These are phyloP conservation scores for Pelodiscus sinensis DNA, from an alignment of 2,113 vertebrate species.

Conservation along the genomic window DNA sequence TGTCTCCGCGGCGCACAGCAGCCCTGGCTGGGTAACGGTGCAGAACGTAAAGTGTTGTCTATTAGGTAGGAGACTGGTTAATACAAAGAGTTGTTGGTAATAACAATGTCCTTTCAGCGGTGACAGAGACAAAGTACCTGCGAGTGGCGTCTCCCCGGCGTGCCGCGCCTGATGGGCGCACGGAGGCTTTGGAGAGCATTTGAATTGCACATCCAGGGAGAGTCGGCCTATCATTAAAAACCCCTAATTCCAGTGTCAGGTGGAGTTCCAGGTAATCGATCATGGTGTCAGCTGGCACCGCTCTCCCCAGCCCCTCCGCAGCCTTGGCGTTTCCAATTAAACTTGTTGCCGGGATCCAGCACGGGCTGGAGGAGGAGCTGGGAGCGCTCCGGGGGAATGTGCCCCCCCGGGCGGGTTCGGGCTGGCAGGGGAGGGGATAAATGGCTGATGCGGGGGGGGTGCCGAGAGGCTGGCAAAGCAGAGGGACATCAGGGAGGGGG, in stretches of 20 bases:
- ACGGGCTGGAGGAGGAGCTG: constrained; percentile 50
- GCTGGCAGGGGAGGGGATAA: neutral
- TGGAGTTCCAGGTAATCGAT: constrained; percentile 96
- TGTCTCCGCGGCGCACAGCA: constrained; percentile 75
- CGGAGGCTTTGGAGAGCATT: constrained; percentile 93
- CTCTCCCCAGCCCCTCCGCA: constrained; percentile 80
- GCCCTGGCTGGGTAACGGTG: constrained; percentile 84
- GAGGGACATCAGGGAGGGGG: fast-evolving
- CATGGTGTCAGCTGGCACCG: constrained; percentile 87
- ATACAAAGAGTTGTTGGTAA: constrained; percentile 96
- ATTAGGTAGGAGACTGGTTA: constrained; percentile 94
- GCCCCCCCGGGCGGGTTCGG: neutral
- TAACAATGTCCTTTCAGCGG: constrained; percentile 94
- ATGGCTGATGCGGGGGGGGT: neutral
- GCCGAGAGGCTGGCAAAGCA: neutral
- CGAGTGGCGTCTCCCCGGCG: constrained; percentile 87
- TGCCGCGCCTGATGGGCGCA: constrained; percentile 89
- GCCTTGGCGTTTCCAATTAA: constrained; percentile 90
- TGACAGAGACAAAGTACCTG: constrained; percentile 97
- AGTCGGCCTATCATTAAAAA: constrained; percentile 95
- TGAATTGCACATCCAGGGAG: constrained; percentile 94
- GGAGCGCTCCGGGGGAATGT: constrained; percentile 26
- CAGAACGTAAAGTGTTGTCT: constrained; percentile 93
- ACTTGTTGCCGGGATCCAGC: constrained; percentile 82
- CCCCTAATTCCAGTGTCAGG: constrained; percentile 96